Base-by-base conservation (phyloP, 2,113 vertebrate genomes). In the Silurus asotus region DNA sequence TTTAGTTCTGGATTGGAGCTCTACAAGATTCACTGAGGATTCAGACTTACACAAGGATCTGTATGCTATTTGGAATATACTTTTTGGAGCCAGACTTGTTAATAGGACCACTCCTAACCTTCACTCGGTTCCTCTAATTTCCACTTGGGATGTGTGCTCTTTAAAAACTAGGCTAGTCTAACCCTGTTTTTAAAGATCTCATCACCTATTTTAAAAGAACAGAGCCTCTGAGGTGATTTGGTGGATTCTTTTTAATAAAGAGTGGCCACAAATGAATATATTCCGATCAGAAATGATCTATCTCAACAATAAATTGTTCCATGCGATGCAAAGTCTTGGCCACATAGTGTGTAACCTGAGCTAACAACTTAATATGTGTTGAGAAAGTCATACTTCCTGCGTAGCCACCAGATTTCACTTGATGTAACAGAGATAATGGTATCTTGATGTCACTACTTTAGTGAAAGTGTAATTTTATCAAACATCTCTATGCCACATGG, bases 91-190 rank as follows among this genome's bases (percentile, higher is more conserved):
- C 51, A n/a, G 51, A 76, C 20, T 76, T 53, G 23, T n/a, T 76
- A 53, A 3, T 0, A 51, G 6, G 20, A 76, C 74, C 4, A 2
- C 11, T 76, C 51, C 49, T 76, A 25, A 23, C 23, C 20, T 55
- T 51, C 70, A 51, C 48, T 74, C 20, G 19, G 17, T 20, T 74
- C 51, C 45, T 49, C 20, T 74, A 23, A 74, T 74, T 51, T 76
- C 23, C 74, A 55, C 49, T 25, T 55, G 74, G 74, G 74, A 76
- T 55, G 74, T 77, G 74, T 55, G 74, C 74, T 77, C 74, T 77
- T 25, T 77, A n/a, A 25, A 55, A 77, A 77, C 23, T 77, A 77
- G 74, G 51, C 51, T 53, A 53, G 74, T 7, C 28, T 37, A 28
- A 14, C 28, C 67, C 48, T 55, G 74, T 25, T 77, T 75, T 75